Percentiles rank a stretch among this genome's conserved stretches.
Evolutionary conservation across 2,113 vertebrate genomes (phyloP).

Genomic region (Hemiprocne comata): DNA sequence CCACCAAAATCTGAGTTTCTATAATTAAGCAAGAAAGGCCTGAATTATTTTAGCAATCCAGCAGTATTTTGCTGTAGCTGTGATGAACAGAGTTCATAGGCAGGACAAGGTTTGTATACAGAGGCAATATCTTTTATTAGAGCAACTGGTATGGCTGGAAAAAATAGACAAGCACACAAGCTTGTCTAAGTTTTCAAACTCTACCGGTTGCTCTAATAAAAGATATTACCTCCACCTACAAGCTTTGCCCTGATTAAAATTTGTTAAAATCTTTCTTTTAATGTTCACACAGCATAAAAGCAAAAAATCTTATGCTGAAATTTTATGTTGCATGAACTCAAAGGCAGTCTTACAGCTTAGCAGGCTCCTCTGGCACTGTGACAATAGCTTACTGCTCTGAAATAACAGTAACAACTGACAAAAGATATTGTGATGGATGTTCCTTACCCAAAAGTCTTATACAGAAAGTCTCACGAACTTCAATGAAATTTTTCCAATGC

Average conservation of each 20-base stretch:
- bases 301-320: background rate
- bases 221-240: background rate
- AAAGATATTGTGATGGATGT: background rate
- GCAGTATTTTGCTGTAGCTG: background rate
- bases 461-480: background rate
- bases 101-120: background rate
- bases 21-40: background rate
- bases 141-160: conserved; percentile 8
- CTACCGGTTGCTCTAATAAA: background rate
- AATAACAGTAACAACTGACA: background rate
- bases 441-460: background rate
- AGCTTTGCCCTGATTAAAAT: background rate
- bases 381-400: background rate
- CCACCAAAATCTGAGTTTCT: background rate
- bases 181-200: conserved; percentile 6
- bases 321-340: background rate
- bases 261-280: background rate
- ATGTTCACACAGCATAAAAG: background rate
- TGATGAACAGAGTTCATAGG: background rate
- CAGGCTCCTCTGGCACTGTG: background rate
- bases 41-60: background rate
- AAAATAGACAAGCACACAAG: background rate
- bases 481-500: background rate
- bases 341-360: background rate
- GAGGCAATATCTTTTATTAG: conserved; percentile 31